Evolutionary conservation across 2,113 vertebrate species (phyloP).

Genomic region (Chaetura pelagica): DNA sequence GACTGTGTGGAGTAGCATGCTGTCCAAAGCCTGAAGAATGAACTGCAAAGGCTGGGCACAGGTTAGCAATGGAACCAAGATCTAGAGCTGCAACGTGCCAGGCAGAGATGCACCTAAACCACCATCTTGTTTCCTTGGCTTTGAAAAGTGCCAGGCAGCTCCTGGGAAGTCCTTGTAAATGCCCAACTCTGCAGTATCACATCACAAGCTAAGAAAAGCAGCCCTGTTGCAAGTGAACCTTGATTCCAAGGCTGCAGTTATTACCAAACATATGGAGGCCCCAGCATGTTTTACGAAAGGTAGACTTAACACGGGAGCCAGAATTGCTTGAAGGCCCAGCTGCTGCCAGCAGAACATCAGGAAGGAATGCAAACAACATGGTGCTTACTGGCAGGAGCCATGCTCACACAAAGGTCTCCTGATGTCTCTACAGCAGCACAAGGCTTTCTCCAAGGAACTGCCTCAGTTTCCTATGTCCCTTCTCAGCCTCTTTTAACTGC

Average conservation of each 20-base stretch:
- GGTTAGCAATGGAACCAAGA: background rate
- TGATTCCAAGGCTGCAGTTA: background rate
- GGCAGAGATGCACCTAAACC: background rate
- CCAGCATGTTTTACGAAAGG: background rate
- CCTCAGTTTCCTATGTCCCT: fast-evolving
- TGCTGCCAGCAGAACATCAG: background rate
- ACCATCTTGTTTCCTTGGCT: too few relatives aligned
- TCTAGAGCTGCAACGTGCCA: fast-evolving
- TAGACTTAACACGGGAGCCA: fast-evolving
- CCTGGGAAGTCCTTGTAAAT: fast-evolving
- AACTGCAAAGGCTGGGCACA: background rate
- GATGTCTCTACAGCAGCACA: background rate
- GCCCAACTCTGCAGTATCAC: too few relatives aligned
- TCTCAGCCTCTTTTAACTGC: background rate
- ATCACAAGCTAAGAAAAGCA: too few relatives aligned
- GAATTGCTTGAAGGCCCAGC: background rate
- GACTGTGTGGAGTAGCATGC: fast-evolving
- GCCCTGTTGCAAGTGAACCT: fast-evolving
- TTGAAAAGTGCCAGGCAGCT: background rate
- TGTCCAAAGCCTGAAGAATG: background rate
- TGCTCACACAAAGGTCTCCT: background rate
- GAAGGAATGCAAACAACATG: background rate
- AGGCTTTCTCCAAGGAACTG: fast-evolving
- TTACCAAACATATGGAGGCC: fast-evolving
- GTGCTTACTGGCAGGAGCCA: background rate